Evolutionary conservation across 2,888 invertebrate species (phyloP), one percentile per base, ranked within the genome.

Genomic region (Parnassius mnemosyne): DNA sequence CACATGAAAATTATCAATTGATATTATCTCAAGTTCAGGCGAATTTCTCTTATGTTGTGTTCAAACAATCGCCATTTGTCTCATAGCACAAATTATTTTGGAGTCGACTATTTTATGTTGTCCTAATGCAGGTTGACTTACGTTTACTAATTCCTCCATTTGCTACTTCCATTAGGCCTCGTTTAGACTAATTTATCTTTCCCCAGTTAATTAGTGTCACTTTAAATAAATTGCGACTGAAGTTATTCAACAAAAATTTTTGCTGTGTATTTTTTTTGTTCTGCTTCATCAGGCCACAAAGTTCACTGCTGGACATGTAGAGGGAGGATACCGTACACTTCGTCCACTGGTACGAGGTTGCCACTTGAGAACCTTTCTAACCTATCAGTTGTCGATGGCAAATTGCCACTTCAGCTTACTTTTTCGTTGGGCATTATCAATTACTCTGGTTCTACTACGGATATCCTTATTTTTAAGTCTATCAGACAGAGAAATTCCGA

Each of bases 141-240:
- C 47, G 59, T 47, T 57, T 58, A 34, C 57, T 57, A 57, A 62
- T 62, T 57, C 50, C 57, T 53, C 62, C 53, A 57, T 53, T 58
- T 57, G 62, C 54, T 54, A 34, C 53, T 44, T 57, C 52, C 61
- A 42, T 69, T 67, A 76, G 74, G 72, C 73, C 71, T 72, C 75
- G 73, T 78, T 79, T 76, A 71, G 80, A 81, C 81, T 78, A 85
- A 88, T 87, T 81, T 80, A 81, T 85, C 80, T 80, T 76, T 67
- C 75, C 76, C 66, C 75, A 75, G 78, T 81, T 80, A 79, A 80
- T 79, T 75, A 68, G 71, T 71, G 77, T 67, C 68, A 66, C 69
- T 68, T 71, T 76, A 80, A 80, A 80, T 78, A 78, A 79, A 77
- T 13, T 13, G n/a, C n/a, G 13, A 13, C n/a, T n/a, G 10, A 49